Evolutionary conservation across 2,888 invertebrate species (phyloP), one percentile per base, ranked within the genome.

Genomic region (Agrilus mali): DNA sequence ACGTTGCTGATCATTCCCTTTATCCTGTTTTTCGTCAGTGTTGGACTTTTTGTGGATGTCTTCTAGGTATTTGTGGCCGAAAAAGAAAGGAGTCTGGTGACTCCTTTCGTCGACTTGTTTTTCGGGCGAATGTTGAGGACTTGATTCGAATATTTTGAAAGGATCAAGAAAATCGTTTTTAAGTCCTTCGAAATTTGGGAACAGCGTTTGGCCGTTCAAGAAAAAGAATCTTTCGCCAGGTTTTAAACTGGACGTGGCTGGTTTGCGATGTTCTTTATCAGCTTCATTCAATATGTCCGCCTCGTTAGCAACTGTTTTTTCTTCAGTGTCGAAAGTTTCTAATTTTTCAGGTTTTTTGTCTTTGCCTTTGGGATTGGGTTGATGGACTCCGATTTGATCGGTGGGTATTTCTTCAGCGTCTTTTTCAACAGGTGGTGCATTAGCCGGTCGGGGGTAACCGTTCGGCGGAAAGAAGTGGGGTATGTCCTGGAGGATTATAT

Each of bases 191-290:
- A 55, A 55, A 44, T 56, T 55, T 7, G 55, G 64, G 52, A 67
- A 72, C 33, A 72, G 65, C 1, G 68, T 67, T 46, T 65, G 71
- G 52, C 65, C 76, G 50, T 76, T 74, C 0, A 78, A 66, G 22
- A 77, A 71, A 59, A 74, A 78, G 48, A 74, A 74, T 45, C 74
- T 61, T 50, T 75, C 74, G 2, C 75, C 77, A 4, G 65, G 64
- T 47, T 53, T 56, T 36, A 47, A 36, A 12, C 22, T 3, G 47
- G 50, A 36, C 40, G 45, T 36, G 45, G n/a, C 6, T 17, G 14
- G 13, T 33, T 42, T 20, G 20, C 7, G 20, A 20, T 20, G 43
- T 43, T 45, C 52, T 46, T 51, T 54, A 41, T 55, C 55, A 32
- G 52, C 55, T 48, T 50, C 53, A 12, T 50, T 56, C 20, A 60